A percentile compares a stretch with the other conserved stretches of the same genome.
phyloP scores from a whole-genome alignment of 2,888 invertebrate genomes.

The Aphelenchoides bicaudatus region DNA sequence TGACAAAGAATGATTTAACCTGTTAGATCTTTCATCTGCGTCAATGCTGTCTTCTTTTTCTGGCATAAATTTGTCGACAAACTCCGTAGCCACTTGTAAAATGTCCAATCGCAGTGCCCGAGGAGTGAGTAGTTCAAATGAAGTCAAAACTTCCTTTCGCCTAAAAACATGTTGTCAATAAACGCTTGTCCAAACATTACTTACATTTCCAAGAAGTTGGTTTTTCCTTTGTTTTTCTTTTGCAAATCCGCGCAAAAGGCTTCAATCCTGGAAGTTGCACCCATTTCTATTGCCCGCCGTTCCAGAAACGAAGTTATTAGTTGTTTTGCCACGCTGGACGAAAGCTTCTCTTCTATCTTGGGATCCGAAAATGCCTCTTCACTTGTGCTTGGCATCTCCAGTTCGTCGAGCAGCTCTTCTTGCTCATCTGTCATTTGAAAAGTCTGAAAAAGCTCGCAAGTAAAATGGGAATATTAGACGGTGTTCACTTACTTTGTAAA shows the following conservation, averaged over 20 bases:
- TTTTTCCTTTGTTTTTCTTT: background rate
- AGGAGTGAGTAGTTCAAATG: background rate
- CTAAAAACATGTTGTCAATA: no score
- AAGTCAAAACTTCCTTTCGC: background rate
- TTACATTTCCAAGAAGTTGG: background rate
- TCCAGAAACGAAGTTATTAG: conserved; percentile 14
- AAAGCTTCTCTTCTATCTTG: conserved; percentile 4
- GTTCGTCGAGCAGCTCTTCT: conserved; percentile 2
- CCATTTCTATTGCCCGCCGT: conserved; percentile 12
- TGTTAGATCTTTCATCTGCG: no score
- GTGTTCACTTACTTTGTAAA: background rate
- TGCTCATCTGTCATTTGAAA: conserved; percentile 7
- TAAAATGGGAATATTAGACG: background rate
- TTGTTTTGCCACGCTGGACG: conserved; percentile 7
- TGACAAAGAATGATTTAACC: no score
- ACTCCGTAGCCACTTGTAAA: conserved; percentile 11
- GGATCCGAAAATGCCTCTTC: conserved; percentile 5
- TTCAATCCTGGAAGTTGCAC: conserved; percentile 7
- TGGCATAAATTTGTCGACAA: conserved; percentile 15
- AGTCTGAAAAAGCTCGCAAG: background rate
- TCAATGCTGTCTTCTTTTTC: conserved; percentile 5
- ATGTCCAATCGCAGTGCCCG: conserved; percentile 12
- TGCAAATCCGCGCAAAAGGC: conserved; percentile 3
- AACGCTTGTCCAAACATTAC: no score
- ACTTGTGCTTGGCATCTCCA: background rate